Base-by-base conservation (phyloP, 2,888 invertebrate genomes). In the Acrobasis suavella region DNA sequence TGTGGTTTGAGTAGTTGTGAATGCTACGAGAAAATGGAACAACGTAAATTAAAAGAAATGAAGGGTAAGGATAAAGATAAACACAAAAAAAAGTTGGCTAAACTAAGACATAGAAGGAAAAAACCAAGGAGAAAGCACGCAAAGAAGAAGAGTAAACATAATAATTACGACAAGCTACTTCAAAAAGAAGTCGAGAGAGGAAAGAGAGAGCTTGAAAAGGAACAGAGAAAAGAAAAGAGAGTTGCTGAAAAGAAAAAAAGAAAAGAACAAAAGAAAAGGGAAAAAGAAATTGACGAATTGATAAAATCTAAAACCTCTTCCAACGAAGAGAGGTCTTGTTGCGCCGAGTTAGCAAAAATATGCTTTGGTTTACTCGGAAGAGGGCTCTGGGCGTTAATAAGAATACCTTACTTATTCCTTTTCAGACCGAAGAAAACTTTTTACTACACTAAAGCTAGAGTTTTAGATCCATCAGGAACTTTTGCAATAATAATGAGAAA, bases 321-420 rank as follows among this genome's bases (percentile, higher is more conserved):
- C 52, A 58, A 16, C n/a, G 38, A 68, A 32, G 73, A 78, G 10
- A 68, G 73, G 7, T 80, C 76, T 63, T 78, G 72, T 64, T 42
- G 71, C 12, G 72, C 73, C 9, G 79, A 78, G 22, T 67, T 76
- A 50, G 8, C 77, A n/a, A 10, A 72, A 50, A 79, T 80, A 9
- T 2, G 76, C 16, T 0, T 79, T 7, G 75, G 74, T 67, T 7
- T 76, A 12, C 46, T 58, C 1, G 9, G 73, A 9, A 52, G 60
- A 17, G 16, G 70, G 12, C 0, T 69, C 1, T 69, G 62, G 56
- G 63, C 62, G 17, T 0, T 72, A 0, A 9, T 76, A 2, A 63
- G 37, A 42, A 17, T 69, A 15, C 5, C 75, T 17, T 71, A 65
- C 60, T 70, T 65, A 58, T 5, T 72, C 3, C 65, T 83, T 39